Evolutionary conservation across 92 coral and sea anemone genomes (phyloP).

Genomic region (Epizoanthus illoricatus): DNA sequence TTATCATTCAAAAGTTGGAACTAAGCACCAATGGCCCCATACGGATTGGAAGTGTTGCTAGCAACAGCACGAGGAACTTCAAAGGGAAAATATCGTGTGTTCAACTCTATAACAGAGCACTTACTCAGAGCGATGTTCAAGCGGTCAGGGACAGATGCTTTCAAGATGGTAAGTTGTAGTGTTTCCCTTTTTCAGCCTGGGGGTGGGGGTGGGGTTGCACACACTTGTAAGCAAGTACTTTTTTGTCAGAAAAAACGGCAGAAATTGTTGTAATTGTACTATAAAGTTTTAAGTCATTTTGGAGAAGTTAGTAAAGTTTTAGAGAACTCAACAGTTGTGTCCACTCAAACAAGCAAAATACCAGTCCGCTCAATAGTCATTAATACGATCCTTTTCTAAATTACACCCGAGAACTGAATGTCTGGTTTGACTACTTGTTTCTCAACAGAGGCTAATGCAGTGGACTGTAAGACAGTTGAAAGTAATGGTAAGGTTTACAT

Average conservation of each 20-base stretch:
- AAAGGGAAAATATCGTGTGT: constrained; percentile 75
- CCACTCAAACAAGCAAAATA: too few species aligned
- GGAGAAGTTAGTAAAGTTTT: background rate
- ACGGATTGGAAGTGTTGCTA: constrained; percentile 59
- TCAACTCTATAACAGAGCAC: constrained; percentile 69
- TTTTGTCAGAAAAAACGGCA: too few species aligned
- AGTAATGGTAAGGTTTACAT: constrained; percentile 7
- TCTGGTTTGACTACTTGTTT: background rate
- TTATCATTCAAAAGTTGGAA: constrained; percentile 45
- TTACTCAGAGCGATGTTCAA: constrained; percentile 47
- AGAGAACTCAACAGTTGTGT: too few species aligned
- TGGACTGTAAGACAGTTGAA: constrained; percentile 24
- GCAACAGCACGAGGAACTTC: constrained; percentile 51
- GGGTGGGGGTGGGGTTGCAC: background rate
- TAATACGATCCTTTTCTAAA: too few species aligned
- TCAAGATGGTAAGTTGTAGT: constrained; percentile 38
- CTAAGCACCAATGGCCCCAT: constrained; percentile 58
- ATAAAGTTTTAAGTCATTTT: background rate
- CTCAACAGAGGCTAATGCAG: constrained; percentile 1
- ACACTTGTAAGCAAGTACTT: too few species aligned
- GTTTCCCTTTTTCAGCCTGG: background rate
- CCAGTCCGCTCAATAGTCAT: too few species aligned
- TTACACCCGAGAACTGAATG: too few species aligned
- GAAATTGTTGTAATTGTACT: background rate
- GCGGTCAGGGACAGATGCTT: constrained; percentile 62